Percentiles rank a stretch among this genome's conserved stretches.
phyloP scores from a whole-genome alignment of 2,797 vertebrate genomes.

The Eupleurogrammus muticus region DNA sequence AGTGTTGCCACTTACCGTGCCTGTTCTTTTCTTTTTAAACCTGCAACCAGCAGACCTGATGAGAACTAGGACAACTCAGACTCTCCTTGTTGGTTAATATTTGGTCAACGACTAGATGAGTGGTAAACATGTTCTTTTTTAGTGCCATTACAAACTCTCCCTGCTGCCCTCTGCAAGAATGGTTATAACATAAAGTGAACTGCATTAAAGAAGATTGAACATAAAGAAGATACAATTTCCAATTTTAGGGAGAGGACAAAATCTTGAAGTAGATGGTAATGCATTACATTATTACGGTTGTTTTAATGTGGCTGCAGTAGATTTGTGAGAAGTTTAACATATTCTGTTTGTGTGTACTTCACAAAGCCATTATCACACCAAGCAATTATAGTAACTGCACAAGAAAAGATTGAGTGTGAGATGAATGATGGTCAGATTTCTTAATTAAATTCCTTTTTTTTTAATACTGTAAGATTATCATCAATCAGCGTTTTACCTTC shows the following conservation, averaged over 20 bases:
- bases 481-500: constrained; percentile 73
- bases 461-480: constrained; percentile 61
- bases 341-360: not conserved
- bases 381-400: constrained; percentile 13
- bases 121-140: too few relatives aligned
- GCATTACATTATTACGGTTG: not conserved
- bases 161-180: not conserved
- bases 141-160: not conserved
- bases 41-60: too few relatives aligned
- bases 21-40: too few relatives aligned
- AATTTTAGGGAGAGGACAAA: too few relatives aligned
- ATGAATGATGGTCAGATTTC: constrained; percentile 56
- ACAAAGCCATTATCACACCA: constrained; percentile 16
- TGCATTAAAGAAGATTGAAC: not conserved
- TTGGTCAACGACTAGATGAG: too few relatives aligned
- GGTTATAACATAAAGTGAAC: not conserved
- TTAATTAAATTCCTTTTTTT: constrained; percentile 56
- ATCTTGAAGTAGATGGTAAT: too few relatives aligned
- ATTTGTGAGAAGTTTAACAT: constrained; percentile 2
- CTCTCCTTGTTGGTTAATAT: too few relatives aligned
- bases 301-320: not conserved
- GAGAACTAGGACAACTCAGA: too few relatives aligned
- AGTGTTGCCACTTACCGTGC: too few relatives aligned
- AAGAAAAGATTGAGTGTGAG: constrained; percentile 26
- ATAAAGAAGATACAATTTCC: too few relatives aligned